These are phyloP conservation scores for Teleogryllus oceanicus DNA, from an alignment of 2,888 invertebrate genomes.

Conservation along the genomic window DNA sequence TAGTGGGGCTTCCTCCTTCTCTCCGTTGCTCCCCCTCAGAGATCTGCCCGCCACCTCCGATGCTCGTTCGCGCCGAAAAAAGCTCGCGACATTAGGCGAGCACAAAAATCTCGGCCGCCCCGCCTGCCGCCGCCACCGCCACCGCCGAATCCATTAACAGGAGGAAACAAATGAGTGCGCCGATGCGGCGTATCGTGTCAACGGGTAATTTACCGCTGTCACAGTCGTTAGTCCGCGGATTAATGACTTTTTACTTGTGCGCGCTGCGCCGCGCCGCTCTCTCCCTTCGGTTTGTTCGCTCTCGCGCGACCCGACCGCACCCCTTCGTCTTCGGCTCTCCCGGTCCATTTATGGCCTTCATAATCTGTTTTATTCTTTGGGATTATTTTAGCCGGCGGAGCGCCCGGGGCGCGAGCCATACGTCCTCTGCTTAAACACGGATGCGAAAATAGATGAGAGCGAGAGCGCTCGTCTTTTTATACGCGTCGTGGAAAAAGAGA, in stretches of 20 bases:
- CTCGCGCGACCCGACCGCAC: too few relatives aligned
- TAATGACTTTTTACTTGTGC: conserved; percentile 29
- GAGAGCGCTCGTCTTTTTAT: background rate
- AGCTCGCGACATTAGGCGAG: background rate
- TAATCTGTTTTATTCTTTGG: conserved; percentile 29
- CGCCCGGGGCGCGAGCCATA: conserved; percentile 18
- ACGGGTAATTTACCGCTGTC: conserved; percentile 32
- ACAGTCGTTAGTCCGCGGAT: conserved; percentile 32
- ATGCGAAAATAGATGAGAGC: background rate
- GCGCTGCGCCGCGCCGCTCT: background rate
- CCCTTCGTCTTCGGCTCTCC: conserved; percentile 19
- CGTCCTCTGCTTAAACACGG: conserved; percentile 23
- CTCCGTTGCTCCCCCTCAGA: too few relatives aligned
- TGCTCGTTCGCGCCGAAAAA: background rate
- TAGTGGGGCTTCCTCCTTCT: too few relatives aligned
- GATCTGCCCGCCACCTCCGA: too few relatives aligned
- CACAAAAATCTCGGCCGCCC: background rate
- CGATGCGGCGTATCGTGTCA: conserved; percentile 32
- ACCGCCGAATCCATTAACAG: conserved; percentile 31
- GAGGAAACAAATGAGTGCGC: conserved; percentile 29
- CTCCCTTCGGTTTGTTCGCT: background rate
- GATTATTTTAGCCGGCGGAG: background rate
- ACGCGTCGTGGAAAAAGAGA: background rate
- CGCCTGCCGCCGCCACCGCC: background rate
- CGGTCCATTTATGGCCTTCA: conserved; percentile 30